Evolutionary conservation across 1,140 invertebrate species (phyloP).

Genomic region (Meteorus sp.): DNA sequence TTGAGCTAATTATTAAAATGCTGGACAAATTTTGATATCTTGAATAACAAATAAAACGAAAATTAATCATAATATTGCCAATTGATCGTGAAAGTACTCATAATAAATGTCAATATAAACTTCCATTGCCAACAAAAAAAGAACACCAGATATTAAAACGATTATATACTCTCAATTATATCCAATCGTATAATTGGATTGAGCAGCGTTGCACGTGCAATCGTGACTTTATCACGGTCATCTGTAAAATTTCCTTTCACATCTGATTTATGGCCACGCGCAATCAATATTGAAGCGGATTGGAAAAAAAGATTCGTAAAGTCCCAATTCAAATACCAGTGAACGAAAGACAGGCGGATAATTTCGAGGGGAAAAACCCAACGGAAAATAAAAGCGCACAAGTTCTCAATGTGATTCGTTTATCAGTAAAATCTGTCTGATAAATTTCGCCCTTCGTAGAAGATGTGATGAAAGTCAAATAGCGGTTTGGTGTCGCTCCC

Average conservation of each 20-base stretch:
- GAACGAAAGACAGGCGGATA: not conserved
- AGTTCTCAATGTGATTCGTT: conserved; percentile 7
- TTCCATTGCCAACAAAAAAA: conserved; percentile 12
- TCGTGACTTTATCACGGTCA: conserved; percentile 20
- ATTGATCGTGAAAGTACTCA: too few relatives aligned
- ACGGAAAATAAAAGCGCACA: too few relatives aligned
- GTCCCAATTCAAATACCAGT: conserved; percentile 6
- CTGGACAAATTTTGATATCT: too few relatives aligned
- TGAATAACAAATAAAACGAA: too few relatives aligned
- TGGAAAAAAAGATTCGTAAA: conserved; percentile 20
- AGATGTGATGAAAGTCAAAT: conserved; percentile 60
- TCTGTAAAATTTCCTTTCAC: conserved; percentile 23
- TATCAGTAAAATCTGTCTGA: conserved; percentile 28
- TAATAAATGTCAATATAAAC: too few relatives aligned
- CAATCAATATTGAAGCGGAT: conserved; percentile 1
- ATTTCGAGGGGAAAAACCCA: too few relatives aligned
- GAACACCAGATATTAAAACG: not conserved
- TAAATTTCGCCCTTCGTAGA: conserved; percentile 38
- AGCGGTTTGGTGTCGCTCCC: conserved; percentile 45
- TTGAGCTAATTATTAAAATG: too few relatives aligned
- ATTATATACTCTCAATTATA: conserved; percentile 8
- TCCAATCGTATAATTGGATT: conserved; percentile 15
- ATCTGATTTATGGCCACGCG: conserved; percentile 16
- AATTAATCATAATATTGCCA: too few relatives aligned
- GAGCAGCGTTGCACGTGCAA: conserved; percentile 18